Conservation (phyloP, 2,797 vertebrate genomes). For the Gymnoscopelus microlampas region DNA sequence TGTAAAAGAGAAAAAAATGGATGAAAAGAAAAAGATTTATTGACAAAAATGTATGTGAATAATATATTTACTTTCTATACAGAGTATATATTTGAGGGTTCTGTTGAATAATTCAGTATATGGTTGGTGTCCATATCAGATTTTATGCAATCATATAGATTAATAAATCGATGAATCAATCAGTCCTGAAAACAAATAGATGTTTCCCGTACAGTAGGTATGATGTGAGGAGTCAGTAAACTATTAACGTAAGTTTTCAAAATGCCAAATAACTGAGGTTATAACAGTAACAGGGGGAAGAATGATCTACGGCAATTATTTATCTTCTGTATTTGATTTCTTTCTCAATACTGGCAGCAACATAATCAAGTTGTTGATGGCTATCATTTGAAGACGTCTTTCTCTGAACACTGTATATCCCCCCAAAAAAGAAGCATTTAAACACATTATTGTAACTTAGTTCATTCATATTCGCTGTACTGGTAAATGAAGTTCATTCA, state of each 20-base stretch:
- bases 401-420: too few relatives aligned
- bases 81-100: conserved; percentile 56
- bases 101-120: conserved; percentile 29
- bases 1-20: conserved; percentile 13
- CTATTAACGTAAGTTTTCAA: not conserved
- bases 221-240: conserved; percentile 16
- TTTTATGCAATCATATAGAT: conserved; percentile 37
- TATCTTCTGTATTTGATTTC: conserved; percentile 16
- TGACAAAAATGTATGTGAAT: conserved; percentile 48
- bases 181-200: not conserved
- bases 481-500: not conserved
- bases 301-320: conserved; percentile 8
- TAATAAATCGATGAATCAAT: conserved; percentile 13
- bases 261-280: too few relatives aligned
- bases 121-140: conserved; percentile 11
- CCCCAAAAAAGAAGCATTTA: too few relatives aligned
- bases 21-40: conserved; percentile 27
- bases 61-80: conserved; percentile 59
- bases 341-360: not conserved
- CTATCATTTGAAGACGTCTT: not conserved
- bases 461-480: too few relatives aligned
- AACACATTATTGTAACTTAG: too few relatives aligned
- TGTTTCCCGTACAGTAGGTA: conserved; percentile 11
- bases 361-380: conserved; percentile 5
- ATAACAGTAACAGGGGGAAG: not conserved